A percentile compares a stretch with the other conserved stretches of the same genome.
These are phyloP conservation scores for Lepidurus couesii DNA, from an alignment of 1,140 invertebrate species.

Conservation along the genomic window DNA sequence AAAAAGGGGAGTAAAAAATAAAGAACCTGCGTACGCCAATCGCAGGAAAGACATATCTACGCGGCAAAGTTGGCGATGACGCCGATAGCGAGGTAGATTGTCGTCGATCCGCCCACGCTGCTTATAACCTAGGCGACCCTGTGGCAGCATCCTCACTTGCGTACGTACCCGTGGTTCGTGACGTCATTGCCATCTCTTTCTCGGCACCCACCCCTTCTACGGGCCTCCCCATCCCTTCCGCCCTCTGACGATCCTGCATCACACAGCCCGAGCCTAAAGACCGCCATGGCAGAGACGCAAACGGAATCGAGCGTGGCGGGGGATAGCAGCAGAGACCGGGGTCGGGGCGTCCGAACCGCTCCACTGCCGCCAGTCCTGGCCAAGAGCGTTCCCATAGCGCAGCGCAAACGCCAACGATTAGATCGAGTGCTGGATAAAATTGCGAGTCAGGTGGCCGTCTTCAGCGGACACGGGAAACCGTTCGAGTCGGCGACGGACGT, in stretches of 20 bases:
- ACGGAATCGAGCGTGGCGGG: constrained; percentile 1
- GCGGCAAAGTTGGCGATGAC: constrained; percentile 16
- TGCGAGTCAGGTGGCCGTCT: constrained; percentile 30
- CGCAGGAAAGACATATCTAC: not conserved
- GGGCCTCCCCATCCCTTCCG: not conserved
- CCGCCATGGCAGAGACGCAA: constrained; percentile 3
- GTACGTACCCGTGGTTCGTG: constrained; percentile 4
- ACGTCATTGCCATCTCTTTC: not conserved
- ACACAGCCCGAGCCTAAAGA: not conserved
- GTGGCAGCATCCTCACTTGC: not conserved
- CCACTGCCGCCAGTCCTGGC: not conserved
- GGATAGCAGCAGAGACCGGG: constrained; percentile 13
- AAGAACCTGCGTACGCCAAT: not conserved
- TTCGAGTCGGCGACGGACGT: constrained; percentile 24
- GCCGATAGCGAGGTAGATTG: constrained; percentile 20
- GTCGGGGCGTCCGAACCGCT: not conserved
- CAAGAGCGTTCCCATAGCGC: constrained; percentile 25
- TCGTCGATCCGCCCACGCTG: constrained; percentile 20
- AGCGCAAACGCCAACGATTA: constrained; percentile 35
- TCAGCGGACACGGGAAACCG: constrained; percentile 28
- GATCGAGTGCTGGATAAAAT: constrained; percentile 34
- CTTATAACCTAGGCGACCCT: constrained; percentile 15
- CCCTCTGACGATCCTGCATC: not conserved
- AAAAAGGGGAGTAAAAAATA: not conserved
- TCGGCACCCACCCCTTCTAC: not conserved